phyloP scores from a whole-genome alignment of 37 sponge, comb jelly and placozoan species.

The Axinella damicornis region DNA sequence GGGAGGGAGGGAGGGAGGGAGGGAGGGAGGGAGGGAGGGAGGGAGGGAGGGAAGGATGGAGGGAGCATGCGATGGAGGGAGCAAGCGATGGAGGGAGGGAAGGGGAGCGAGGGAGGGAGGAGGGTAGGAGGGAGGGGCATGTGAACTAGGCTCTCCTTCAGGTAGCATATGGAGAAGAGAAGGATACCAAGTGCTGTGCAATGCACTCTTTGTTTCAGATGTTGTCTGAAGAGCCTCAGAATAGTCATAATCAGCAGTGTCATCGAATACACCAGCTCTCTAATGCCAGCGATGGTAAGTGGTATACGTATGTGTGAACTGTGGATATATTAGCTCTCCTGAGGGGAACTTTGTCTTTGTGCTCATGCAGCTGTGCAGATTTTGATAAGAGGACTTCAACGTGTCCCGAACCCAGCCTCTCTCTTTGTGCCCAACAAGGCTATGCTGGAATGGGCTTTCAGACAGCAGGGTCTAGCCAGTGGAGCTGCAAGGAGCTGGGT shows the following conservation, averaged over 20 bases:
- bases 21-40: no score
- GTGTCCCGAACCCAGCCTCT: constrained; percentile 5
- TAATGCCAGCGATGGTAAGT: not conserved
- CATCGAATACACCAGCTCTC: not conserved
- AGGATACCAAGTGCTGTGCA: no score
- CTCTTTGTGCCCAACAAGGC: constrained; percentile 19
- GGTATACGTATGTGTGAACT: not conserved
- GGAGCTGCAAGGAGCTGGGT: constrained; percentile 15
- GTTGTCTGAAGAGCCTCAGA: not conserved
- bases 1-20: no score
- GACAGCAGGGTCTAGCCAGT: not conserved
- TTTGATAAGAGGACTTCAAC: constrained; percentile 26
- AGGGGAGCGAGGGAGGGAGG: no score
- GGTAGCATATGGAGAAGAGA: no score
- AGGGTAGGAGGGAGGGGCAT: no score
- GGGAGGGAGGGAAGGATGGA: no score
- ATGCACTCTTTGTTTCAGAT: not conserved
- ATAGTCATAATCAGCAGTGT: not conserved
- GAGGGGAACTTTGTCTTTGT: no score
- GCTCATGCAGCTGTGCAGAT: not conserved
- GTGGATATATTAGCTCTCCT: no score
- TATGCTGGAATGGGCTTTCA: constrained; percentile 17
- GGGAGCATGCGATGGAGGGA: no score
- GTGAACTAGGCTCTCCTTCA: no score
- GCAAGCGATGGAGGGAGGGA: no score